Evolutionary conservation across 2,113 vertebrate species (phyloP), one percentile per base, ranked within the genome.

Genomic region (Marcusenius ussheri): DNA sequence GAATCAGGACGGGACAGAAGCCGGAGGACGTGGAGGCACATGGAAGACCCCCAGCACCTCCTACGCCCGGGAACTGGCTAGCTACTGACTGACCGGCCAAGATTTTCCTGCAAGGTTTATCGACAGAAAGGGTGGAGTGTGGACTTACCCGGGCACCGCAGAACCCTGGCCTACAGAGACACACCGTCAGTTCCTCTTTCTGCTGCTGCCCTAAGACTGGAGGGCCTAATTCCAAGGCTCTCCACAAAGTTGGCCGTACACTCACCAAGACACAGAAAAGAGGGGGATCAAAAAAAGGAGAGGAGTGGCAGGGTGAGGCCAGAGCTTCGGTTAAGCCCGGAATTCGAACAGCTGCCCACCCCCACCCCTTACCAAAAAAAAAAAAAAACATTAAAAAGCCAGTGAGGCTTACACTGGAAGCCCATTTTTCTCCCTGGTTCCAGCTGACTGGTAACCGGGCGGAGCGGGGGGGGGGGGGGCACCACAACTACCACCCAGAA

Each of bases 171-270:
- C 56, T 58, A 31, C 66, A 53, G 90, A 89, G 83, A 87, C 51
- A 89, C 90, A 90, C 91, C 89, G 88, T 90, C 90, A 87, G 66
- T 51, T 77, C 53, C 80, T 17, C 94, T 94, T 93, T 66, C 88
- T 31, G 58, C 58, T 31, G 56, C 42, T 70, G 21, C 17, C 62
- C 88, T 45, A 46, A 13, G 39, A 56, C 15, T 56, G 50, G 15
- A 62, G 51, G 87, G 27, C 13, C 27, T 11, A 50, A 42, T n/a
- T 10, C 87, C 42, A 31, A 74, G 9, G 56, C 90, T 88, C 83
- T 53, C 47, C 94, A 95, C 94, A 95, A 96, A 96, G 95, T 96
- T 95, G 93, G 92, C 91, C 94, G 94, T 94, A 95, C 94, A 94
- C 91, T 91, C 93, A 94, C 94, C 93, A 93, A 92, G 92, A 93